Evolutionary conservation across 2,113 vertebrate species (phyloP).

Genomic region (Suricata suricatta): DNA sequence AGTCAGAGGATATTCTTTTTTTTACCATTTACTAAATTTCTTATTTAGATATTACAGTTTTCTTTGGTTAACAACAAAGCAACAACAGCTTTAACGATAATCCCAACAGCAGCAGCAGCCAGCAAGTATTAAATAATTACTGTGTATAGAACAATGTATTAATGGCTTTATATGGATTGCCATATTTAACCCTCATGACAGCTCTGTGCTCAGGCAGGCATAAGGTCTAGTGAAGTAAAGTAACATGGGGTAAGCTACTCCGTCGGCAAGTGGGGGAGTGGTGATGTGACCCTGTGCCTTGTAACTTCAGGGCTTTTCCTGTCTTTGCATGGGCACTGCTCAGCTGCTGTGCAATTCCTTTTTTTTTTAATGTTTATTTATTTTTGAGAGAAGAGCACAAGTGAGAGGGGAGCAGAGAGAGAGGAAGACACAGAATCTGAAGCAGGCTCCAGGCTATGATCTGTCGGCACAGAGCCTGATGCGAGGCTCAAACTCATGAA

Average conservation of each 20-base stretch:
- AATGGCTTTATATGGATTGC: neutral
- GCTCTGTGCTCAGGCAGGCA: neutral
- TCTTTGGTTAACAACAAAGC: neutral
- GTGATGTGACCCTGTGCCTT: neutral
- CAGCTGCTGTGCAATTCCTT: neutral
- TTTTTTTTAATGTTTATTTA: neutral
- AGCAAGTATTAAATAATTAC: neutral
- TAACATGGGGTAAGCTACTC: neutral
- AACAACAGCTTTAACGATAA: neutral
- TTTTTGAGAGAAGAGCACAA: too few species aligned
- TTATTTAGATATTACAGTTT: neutral
- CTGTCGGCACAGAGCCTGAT: too few species aligned
- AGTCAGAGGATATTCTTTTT: neutral
- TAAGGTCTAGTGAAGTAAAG: neutral
- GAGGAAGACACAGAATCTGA: too few species aligned
- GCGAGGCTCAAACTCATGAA: too few species aligned
- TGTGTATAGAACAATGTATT: neutral
- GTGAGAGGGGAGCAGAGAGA: too few species aligned
- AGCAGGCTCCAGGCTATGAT: too few species aligned
- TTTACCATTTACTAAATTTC: neutral
- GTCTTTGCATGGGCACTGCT: neutral
- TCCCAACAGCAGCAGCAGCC: neutral
- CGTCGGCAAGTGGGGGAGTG: neutral
- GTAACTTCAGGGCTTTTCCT: neutral
- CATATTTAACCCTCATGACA: neutral